A percentile compares a stretch with the other conserved stretches of the same genome.
These are phyloP conservation scores for Oncorhynchus gorbuscha DNA, from an alignment of 2,113 vertebrate genomes.

Conservation along the genomic window DNA sequence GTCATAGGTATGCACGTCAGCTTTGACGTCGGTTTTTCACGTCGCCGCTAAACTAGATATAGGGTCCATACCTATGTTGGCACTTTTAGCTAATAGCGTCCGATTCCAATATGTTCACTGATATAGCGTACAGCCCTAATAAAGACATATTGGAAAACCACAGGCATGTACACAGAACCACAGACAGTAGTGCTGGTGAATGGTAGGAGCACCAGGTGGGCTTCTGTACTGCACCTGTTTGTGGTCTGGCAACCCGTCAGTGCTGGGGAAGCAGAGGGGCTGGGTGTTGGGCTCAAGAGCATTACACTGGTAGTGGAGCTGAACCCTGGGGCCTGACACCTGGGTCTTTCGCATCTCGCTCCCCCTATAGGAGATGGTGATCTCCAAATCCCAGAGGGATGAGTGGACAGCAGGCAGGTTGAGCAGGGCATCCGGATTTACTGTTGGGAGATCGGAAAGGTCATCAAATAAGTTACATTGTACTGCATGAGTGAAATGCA, in stretches of 20 bases:
- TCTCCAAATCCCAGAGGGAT: conserved; percentile 65
- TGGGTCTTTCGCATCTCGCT: conserved; percentile 64
- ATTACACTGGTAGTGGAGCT: conserved; percentile 60
- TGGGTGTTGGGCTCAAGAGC: neutral
- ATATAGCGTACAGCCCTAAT: no score
- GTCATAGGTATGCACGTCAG: no score
- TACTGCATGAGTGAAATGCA: neutral
- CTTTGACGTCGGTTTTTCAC: no score
- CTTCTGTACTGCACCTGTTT: conserved; percentile 66
- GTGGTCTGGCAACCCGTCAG: conserved; percentile 66
- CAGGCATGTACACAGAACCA: no score
- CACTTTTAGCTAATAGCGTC: no score
- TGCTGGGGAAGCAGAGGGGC: conserved; percentile 78
- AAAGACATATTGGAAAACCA: no score
- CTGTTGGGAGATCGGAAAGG: conserved; percentile 39
- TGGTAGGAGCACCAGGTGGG: no score
- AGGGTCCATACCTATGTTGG: no score
- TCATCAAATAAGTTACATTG: neutral
- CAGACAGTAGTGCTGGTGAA: no score
- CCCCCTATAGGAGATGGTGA: conserved; percentile 89
- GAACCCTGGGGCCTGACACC: conserved; percentile 44
- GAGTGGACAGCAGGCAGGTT: neutral
- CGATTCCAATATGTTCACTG: no score
- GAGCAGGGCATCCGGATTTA: conserved; percentile 5
- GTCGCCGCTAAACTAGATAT: no score